These are phyloP conservation scores for Junco hyemalis DNA, from an alignment of 2,113 vertebrate genomes.

Conservation along the genomic window DNA sequence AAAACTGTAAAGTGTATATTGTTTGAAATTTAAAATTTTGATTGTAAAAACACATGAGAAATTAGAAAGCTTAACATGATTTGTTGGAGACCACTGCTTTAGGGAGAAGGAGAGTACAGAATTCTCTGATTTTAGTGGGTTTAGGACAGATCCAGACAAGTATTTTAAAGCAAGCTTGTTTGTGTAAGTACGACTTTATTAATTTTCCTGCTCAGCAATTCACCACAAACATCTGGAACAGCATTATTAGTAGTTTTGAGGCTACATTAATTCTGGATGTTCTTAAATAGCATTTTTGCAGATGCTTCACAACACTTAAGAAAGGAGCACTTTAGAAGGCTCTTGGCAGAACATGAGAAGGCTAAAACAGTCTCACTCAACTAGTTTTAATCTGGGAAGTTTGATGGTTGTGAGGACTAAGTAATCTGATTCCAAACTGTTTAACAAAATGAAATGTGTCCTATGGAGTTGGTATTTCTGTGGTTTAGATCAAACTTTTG, in stretches of 20 bases:
- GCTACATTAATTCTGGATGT: neutral
- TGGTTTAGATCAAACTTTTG: constrained; percentile 43
- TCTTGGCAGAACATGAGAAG: constrained; percentile 52
- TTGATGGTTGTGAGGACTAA: neutral
- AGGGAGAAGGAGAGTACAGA: neutral
- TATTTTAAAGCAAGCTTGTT: neutral
- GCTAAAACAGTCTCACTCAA: constrained; percentile 1
- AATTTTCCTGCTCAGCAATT: constrained; percentile 17
- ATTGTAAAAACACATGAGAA: neutral
- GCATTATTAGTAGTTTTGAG: constrained; percentile 28
- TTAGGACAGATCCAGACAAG: constrained; percentile 3
- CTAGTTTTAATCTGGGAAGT: constrained; percentile 9
- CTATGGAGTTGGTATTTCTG: neutral
- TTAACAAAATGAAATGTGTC: constrained; percentile 8
- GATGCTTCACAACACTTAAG: constrained; percentile 22
- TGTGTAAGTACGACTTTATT: constrained; percentile 37
- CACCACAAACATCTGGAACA: constrained; percentile 22
- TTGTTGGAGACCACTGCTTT: neutral
- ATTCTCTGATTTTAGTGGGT: neutral
- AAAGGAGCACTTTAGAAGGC: constrained; percentile 34
- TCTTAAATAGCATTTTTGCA: constrained; percentile 35
- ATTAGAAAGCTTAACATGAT: neutral
- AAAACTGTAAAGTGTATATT: neutral
- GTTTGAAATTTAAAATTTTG: neutral
- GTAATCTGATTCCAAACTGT: constrained; percentile 16